A percentile compares a stretch with the other conserved stretches of the same genome.
Evolutionary conservation across 37 sponge, comb jelly and placozoan species (phyloP).

Genomic region (Cladorhizidae sp.): DNA sequence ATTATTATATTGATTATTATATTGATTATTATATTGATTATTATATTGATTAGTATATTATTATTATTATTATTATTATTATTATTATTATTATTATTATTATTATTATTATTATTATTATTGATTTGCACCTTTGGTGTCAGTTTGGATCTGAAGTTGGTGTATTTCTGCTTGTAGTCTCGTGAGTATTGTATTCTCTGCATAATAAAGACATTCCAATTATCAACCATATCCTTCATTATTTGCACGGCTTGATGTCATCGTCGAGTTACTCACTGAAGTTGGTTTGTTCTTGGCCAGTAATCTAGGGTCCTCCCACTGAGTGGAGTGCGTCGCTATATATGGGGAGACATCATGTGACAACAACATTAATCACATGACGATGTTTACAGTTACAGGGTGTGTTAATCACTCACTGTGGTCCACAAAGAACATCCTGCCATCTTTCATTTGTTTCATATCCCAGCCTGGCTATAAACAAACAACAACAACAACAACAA

Average conservation of each 20-base stretch:
- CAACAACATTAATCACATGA: not conserved
- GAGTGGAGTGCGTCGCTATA: slow-evolving; percentile 80
- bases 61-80: too few species aligned
- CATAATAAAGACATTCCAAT: not conserved
- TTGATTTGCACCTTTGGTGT: slow-evolving; percentile 8
- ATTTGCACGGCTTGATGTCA: too few species aligned
- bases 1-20: too few species aligned
- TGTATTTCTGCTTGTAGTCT: slow-evolving; percentile 87
- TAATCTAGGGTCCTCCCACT: slow-evolving; percentile 90
- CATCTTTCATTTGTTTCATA: slow-evolving; percentile 67
- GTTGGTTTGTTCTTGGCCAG: slow-evolving; percentile 62
- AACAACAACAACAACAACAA: too few species aligned
- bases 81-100: too few species aligned
- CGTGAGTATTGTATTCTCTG: slow-evolving; percentile 78
- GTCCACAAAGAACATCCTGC: slow-evolving; percentile 89
- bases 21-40: too few species aligned
- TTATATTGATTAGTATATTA: too few species aligned
- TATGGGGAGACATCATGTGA: not conserved
- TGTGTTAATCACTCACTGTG: slow-evolving; percentile 71
- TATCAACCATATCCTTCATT: too few species aligned
- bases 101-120: too few species aligned
- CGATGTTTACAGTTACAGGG: not conserved
- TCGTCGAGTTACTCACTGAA: slow-evolving; percentile 41
- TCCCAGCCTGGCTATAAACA: slow-evolving; percentile 89
- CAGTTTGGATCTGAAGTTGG: slow-evolving; percentile 74